Conservation (phyloP, 1,140 invertebrate genomes). For the Drosophila saltans region DNA sequence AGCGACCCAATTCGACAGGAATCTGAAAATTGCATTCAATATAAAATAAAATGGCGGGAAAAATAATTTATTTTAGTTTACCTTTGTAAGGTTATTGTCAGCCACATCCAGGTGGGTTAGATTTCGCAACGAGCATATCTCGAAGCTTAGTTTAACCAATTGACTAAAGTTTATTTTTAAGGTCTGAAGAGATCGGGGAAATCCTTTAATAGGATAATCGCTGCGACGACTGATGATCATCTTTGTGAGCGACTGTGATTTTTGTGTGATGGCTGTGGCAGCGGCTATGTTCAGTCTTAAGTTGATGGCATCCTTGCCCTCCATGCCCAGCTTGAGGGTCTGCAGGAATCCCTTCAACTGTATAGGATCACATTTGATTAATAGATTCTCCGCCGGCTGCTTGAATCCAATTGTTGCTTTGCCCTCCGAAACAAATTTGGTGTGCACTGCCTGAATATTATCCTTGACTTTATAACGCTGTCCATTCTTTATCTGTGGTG, state of each 20-base stretch:
- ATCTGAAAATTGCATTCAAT: conserved; percentile 75
- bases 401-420: conserved; percentile 89
- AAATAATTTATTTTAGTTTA: not conserved
- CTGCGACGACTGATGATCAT: conserved; percentile 85
- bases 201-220: conserved; percentile 89
- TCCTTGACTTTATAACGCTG: conserved; percentile 87
- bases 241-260: conserved; percentile 84
- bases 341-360: conserved; percentile 89
- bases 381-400: conserved; percentile 88
- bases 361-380: conserved; percentile 87
- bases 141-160: conserved; percentile 87
- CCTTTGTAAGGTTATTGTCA: conserved; percentile 88
- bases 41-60: not conserved
- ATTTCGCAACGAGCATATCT: conserved; percentile 87
- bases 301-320: conserved; percentile 85
- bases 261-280: conserved; percentile 83
- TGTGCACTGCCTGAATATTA: conserved; percentile 87
- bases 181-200: conserved; percentile 84
- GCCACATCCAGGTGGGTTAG: conserved; percentile 90
- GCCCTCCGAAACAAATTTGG: conserved; percentile 88
- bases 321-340: conserved; percentile 86
- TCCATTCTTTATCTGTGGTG: conserved; percentile 86
- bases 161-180: conserved; percentile 85
- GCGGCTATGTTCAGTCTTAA: conserved; percentile 84
- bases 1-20: conserved; percentile 88